Evolutionary conservation across 2,888 invertebrate genomes (phyloP).

Genomic region (Leptopterna dolabrata): DNA sequence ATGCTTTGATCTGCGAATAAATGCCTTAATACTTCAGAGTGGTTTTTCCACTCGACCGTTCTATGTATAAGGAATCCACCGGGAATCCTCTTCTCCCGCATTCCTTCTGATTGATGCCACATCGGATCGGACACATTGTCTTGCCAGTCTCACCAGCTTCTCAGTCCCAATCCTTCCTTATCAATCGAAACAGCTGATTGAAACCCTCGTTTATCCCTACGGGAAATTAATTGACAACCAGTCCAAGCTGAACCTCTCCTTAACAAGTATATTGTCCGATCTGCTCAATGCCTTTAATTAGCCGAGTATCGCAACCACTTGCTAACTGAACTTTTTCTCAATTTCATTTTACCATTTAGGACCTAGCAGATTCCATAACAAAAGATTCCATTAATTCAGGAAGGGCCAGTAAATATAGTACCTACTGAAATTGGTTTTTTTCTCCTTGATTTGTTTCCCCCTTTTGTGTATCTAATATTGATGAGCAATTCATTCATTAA

Average conservation of each 20-base stretch:
- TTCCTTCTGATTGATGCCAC: slow-evolving; percentile 40
- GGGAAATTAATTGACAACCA: slow-evolving; percentile 58
- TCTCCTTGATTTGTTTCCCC: no score
- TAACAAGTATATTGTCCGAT: slow-evolving; percentile 57
- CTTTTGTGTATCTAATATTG: no score
- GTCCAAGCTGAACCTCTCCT: slow-evolving; percentile 22
- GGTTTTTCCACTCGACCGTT: background rate
- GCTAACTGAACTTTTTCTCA: no score
- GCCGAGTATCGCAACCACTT: background rate
- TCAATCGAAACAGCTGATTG: slow-evolving; percentile 51
- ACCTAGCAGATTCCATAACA: no score
- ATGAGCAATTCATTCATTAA: no score
- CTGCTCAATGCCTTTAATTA: slow-evolving; percentile 27
- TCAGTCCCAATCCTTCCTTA: background rate
- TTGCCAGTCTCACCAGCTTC: slow-evolving; percentile 35
- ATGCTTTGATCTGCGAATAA: slow-evolving; percentile 51
- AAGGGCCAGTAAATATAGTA: no score
- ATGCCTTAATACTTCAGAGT: slow-evolving; percentile 54
- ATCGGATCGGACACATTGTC: slow-evolving; percentile 56
- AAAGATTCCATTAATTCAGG: no score
- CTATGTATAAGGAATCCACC: no score
- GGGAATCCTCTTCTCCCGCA: background rate
- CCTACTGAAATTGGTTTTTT: no score
- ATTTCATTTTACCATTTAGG: no score
- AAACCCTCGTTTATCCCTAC: slow-evolving; percentile 46